phyloP scores from a whole-genome alignment of 2,888 invertebrate genomes.

The Conomelus anceps region DNA sequence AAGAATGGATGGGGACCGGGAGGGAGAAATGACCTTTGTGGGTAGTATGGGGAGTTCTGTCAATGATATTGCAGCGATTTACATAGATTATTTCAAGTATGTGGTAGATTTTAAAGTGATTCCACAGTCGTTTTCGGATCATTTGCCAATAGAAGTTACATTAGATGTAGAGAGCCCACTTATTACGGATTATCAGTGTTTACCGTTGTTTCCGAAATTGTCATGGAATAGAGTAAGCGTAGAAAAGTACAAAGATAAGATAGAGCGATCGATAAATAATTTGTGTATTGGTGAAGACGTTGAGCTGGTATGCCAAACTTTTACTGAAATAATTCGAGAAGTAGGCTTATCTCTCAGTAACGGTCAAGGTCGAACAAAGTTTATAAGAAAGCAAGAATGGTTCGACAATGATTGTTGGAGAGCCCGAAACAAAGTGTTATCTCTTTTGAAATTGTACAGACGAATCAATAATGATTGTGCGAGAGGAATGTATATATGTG shows the following conservation, averaged over 20 bases:
- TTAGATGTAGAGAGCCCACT: background rate
- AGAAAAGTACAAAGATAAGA: background rate
- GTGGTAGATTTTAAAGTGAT: background rate
- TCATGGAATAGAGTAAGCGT: background rate
- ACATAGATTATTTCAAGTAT: background rate
- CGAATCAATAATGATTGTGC: background rate
- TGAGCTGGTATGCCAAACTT: background rate
- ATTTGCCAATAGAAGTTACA: background rate
- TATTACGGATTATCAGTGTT: background rate
- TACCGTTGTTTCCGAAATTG: background rate
- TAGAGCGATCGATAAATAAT: background rate
- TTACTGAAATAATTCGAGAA: background rate
- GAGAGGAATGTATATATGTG: background rate
- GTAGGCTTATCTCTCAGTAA: no score
- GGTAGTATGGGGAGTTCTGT: background rate
- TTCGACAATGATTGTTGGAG: background rate
- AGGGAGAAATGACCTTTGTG: background rate
- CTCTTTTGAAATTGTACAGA: background rate
- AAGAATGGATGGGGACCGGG: background rate
- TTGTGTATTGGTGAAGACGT: background rate
- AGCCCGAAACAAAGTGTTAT: background rate
- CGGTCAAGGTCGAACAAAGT: background rate
- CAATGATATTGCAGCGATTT: background rate
- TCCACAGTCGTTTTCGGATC: background rate
- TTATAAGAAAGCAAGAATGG: background rate